Evolutionary conservation across 2,797 vertebrate species (phyloP).

Genomic region (Acridotheres tristis): DNA sequence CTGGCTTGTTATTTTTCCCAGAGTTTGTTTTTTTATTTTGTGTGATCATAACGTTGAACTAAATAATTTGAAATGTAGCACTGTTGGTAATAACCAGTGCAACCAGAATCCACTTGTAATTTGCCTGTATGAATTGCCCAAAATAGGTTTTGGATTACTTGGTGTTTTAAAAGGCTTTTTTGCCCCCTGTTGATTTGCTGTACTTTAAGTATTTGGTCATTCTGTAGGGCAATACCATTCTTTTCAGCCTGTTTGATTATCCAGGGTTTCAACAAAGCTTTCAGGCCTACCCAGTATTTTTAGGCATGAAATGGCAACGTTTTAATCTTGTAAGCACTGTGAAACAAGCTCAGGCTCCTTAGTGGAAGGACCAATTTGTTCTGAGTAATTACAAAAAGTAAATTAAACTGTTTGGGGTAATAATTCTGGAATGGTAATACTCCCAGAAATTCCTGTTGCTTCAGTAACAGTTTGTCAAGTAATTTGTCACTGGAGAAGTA

Average conservation of each 20-base stretch:
- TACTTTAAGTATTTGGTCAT: background rate
- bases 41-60: background rate
- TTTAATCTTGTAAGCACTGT: background rate
- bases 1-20: background rate
- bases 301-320: background rate
- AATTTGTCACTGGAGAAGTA: background rate
- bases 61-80: background rate
- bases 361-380: background rate
- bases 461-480: background rate
- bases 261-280: background rate
- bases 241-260: background rate
- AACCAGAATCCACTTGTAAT: background rate
- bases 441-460: constrained; percentile 4
- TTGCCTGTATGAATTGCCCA: background rate
- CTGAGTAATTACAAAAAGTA: background rate
- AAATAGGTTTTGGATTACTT: background rate
- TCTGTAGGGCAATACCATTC: background rate
- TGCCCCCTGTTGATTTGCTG: background rate
- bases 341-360: background rate
- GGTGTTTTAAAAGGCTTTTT: background rate
- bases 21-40: background rate
- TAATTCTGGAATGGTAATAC: background rate
- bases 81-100: background rate
- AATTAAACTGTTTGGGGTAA: background rate
- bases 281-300: background rate